Conservation (phyloP, 2,888 invertebrate genomes). For the Lutraria lutraria region DNA sequence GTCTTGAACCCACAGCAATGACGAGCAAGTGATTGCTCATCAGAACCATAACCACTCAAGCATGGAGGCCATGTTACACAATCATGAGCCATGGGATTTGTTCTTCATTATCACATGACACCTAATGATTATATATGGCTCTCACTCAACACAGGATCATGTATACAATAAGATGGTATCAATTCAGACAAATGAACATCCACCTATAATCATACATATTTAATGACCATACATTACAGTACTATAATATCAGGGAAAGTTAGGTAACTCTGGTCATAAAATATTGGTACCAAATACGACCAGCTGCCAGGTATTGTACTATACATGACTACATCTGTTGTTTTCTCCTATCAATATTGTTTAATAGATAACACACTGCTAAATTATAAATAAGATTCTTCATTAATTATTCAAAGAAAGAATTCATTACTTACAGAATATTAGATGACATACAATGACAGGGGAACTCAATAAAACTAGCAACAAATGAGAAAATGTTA, state of each 20-base stretch:
- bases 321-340: neutral
- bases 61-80: too few species aligned
- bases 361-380: slow-evolving; percentile 16
- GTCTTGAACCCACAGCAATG: too few species aligned
- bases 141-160: too few species aligned
- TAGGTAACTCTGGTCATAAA: slow-evolving; percentile 7
- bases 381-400: slow-evolving; percentile 23
- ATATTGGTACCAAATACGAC: neutral
- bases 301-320: neutral
- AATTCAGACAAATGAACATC: too few species aligned
- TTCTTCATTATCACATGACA: too few species aligned
- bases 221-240: neutral
- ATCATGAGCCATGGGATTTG: too few species aligned
- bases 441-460: neutral
- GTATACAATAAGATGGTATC: too few species aligned
- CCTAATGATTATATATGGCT: too few species aligned
- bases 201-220: neutral
- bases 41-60: too few species aligned
- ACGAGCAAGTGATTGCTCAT: too few species aligned
- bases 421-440: slow-evolving; percentile 26
- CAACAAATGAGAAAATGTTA: neutral
- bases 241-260: neutral
- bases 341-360: slow-evolving; percentile 22
- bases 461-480: neutral
- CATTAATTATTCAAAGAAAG: slow-evolving; percentile 24